Base-by-base conservation (phyloP, 2,888 invertebrate species). In the Steromphala cineraria region DNA sequence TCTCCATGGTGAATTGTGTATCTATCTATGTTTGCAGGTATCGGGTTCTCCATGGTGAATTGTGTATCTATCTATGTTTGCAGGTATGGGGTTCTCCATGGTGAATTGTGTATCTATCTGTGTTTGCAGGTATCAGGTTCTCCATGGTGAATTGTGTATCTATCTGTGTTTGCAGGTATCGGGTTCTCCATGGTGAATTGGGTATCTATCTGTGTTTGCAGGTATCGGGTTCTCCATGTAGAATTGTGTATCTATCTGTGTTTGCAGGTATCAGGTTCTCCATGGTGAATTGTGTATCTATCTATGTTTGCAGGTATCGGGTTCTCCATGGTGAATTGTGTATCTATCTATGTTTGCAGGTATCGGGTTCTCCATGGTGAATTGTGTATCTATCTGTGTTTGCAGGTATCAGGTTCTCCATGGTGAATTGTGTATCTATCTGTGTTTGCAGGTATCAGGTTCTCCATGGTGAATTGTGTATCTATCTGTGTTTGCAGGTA, bases 301-400 rank as follows among this genome's bases (percentile, higher is more conserved):
- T 36, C 4, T 4, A 36, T 7, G 7, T 7, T 36, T 36, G 36
- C 7, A 4, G 2, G 7, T 36, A 84, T 93, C 36, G 93, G 93
- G 5, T 91, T 90, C 84, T 90, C 90, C 40, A 93, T 93, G 92
- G 91, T 92, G 28, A 79, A 92, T 19, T 87, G 90, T 90, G 91
- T 0, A 86, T 92, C 79, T 93, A 93, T n/a, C n/a, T n/a, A n/a
- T n/a, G n/a, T n/a, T n/a, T n/a, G n/a, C n/a, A n/a, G n/a, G n/a
- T n/a, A n/a, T n/a, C n/a, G n/a, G n/a, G n/a, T n/a, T n/a, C 85
- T 93, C 93, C 88, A 92, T 92, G 82, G 88, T 93, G 83, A 89
- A 93, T 21, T n/a, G n/a, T 36, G 36, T 36, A 36, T 4, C 7
- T 2, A 7, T 36, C 4, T 4, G 7, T 7, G 7, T 7, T 36